Conservation (phyloP, 2,797 vertebrate genomes). For the Coranthus polyacanthus region DNA sequence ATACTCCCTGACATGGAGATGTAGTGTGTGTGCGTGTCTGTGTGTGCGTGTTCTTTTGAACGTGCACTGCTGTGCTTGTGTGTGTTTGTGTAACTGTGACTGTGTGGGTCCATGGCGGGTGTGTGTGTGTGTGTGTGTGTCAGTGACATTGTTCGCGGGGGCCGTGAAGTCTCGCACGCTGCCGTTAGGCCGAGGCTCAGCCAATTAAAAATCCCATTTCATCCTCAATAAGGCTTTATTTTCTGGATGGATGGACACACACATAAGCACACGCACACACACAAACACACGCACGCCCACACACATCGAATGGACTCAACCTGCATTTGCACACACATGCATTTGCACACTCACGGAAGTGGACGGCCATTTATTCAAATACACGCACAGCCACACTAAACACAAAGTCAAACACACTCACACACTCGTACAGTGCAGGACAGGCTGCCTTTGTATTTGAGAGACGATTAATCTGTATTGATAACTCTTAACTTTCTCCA, state of each 20-base stretch:
- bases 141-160: constrained; percentile 74
- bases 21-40: constrained; percentile 25
- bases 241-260: constrained; percentile 78
- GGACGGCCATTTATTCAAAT: constrained; percentile 27
- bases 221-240: constrained; percentile 87
- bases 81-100: constrained; percentile 21
- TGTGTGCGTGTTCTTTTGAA: constrained; percentile 5
- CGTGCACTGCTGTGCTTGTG: constrained; percentile 5
- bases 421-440: constrained; percentile 32
- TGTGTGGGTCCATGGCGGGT: constrained; percentile 15
- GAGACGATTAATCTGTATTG: constrained; percentile 41
- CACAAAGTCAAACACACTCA: constrained; percentile 36
- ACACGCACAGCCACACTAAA: constrained; percentile 40
- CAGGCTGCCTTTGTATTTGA: constrained; percentile 52
- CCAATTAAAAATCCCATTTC: constrained; percentile 89
- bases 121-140: constrained; percentile 55
- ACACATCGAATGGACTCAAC: constrained; percentile 9
- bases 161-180: constrained; percentile 69
- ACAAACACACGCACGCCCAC: constrained; percentile 13
- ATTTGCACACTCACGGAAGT: constrained; percentile 20
- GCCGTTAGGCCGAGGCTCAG: constrained; percentile 73
- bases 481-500: constrained; percentile 25
- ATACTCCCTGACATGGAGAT: constrained; percentile 74
- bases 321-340: background rate
- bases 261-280: constrained; percentile 33